A percentile compares a stretch with the other conserved stretches of the same genome.
phyloP scores from a whole-genome alignment of 2,888 invertebrate species.

The Zonitis immaculata region DNA sequence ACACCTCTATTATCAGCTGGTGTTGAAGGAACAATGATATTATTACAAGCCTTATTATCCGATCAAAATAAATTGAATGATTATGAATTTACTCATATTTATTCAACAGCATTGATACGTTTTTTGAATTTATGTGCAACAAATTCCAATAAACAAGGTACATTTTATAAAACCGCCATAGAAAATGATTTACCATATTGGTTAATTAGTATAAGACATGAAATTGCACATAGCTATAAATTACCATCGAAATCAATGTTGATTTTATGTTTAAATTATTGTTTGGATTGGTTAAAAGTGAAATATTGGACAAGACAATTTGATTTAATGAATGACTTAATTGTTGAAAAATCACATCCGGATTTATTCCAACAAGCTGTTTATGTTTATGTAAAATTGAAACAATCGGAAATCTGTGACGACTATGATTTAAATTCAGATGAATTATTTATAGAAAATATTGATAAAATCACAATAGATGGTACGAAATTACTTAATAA shows the following conservation, averaged over 20 bases:
- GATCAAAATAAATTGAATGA: constrained; percentile 45
- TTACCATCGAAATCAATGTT: constrained; percentile 62
- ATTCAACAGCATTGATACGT: constrained; percentile 60
- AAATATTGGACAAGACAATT: constrained; percentile 63
- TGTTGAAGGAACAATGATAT: constrained; percentile 57
- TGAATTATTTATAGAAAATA: constrained; percentile 23
- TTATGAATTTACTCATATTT: constrained; percentile 54
- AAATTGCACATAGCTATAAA: constrained; percentile 67
- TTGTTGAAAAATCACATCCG: constrained; percentile 16
- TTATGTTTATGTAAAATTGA: constrained; percentile 5
- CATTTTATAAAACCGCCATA: constrained; percentile 55
- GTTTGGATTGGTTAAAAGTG: constrained; percentile 64
- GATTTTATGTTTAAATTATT: constrained; percentile 58
- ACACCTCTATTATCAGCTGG: constrained; percentile 55
- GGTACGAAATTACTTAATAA: not conserved
- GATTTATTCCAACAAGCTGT: constrained; percentile 2
- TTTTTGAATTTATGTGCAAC: constrained; percentile 45
- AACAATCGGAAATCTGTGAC: constrained; percentile 16
- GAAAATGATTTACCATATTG: constrained; percentile 70
- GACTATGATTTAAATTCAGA: constrained; percentile 32
- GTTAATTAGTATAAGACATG: constrained; percentile 74
- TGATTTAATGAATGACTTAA: constrained; percentile 50
- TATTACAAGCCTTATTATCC: constrained; percentile 53
- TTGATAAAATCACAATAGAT: constrained; percentile 11
- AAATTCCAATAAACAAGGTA: constrained; percentile 40